Percentiles rank a stretch among this genome's conserved stretches.
phyloP scores from a whole-genome alignment of 2,888 invertebrate genomes.

The Leptopilina syphax region DNA sequence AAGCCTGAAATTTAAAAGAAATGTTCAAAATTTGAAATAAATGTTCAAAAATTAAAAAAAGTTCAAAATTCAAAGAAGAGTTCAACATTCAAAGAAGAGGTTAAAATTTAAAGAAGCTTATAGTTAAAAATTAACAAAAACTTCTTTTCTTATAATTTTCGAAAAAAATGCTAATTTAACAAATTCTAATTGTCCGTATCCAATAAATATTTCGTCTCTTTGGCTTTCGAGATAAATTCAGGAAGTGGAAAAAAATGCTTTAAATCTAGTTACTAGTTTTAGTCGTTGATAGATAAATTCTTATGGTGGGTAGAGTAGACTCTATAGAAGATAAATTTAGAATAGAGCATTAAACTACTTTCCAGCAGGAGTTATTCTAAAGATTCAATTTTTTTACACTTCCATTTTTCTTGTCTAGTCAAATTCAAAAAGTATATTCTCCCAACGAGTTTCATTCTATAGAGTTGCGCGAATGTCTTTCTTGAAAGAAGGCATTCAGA shows the following conservation, averaged over 20 bases:
- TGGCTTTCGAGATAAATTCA: background rate
- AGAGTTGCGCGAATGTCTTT: too few species aligned
- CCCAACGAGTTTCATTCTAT: too few species aligned
- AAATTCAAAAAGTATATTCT: background rate
- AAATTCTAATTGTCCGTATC: background rate
- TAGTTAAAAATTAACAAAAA: too few species aligned
- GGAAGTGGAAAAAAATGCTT: slow-evolving; percentile 6
- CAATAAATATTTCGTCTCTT: too few species aligned
- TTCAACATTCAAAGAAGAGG: too few species aligned
- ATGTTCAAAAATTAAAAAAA: too few species aligned
- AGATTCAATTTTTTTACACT: background rate
- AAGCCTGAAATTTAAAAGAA: too few species aligned
- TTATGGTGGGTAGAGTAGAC: slow-evolving; percentile 19
- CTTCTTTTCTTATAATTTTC: too few species aligned
- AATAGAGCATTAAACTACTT: slow-evolving; percentile 26
- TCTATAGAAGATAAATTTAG: slow-evolving; percentile 13
- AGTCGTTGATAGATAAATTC: slow-evolving; percentile 20
- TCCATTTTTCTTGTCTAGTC: background rate
- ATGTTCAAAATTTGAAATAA: too few species aligned
- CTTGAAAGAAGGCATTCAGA: too few species aligned
- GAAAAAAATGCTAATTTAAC: background rate
- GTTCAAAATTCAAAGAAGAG: too few species aligned
- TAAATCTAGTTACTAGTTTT: background rate
- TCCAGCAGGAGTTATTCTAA: slow-evolving; percentile 1
- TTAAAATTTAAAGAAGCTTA: too few species aligned